Percentiles rank a stretch among this genome's conserved stretches.
Evolutionary conservation across 1,140 invertebrate species (phyloP).

Genomic region (Galleria mellonella): DNA sequence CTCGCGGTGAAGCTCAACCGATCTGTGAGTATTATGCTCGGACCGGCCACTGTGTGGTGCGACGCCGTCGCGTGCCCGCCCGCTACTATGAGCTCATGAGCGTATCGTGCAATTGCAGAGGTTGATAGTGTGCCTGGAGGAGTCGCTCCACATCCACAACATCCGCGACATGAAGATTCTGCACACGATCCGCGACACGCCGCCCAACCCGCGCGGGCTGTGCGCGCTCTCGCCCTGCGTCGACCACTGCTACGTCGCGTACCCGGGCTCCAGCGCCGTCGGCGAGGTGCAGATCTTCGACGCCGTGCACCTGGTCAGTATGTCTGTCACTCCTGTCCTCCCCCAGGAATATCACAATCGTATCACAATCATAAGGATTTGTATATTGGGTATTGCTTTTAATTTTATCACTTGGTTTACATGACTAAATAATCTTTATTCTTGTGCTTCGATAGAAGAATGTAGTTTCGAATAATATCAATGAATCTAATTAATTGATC

Average conservation of each 20-base stretch:
- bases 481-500: too few species aligned
- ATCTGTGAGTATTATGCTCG: conserved; percentile 84
- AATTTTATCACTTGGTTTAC: too few species aligned
- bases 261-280: conserved; percentile 94
- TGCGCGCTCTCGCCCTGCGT: conserved; percentile 92
- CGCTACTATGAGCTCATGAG: too few species aligned
- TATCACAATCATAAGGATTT: too few species aligned
- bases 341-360: too few species aligned
- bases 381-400: too few species aligned
- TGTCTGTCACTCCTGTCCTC: too few species aligned
- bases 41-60: too few species aligned
- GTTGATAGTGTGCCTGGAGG: conserved; percentile 97
- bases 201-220: conserved; percentile 93
- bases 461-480: too few species aligned
- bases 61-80: background rate
- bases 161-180: conserved; percentile 99
- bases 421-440: too few species aligned
- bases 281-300: conserved; percentile 99
- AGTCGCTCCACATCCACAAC: conserved; percentile 98
- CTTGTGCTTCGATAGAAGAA: too few species aligned
- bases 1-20: conserved; percentile 97
- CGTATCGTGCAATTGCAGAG: too few species aligned
- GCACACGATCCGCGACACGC: conserved; percentile 98
- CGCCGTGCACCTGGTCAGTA: conserved; percentile 91
- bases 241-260: conserved; percentile 96